Base-by-base conservation (phyloP, 2,113 vertebrate species). In the Misgurnus anguillicaudatus region DNA sequence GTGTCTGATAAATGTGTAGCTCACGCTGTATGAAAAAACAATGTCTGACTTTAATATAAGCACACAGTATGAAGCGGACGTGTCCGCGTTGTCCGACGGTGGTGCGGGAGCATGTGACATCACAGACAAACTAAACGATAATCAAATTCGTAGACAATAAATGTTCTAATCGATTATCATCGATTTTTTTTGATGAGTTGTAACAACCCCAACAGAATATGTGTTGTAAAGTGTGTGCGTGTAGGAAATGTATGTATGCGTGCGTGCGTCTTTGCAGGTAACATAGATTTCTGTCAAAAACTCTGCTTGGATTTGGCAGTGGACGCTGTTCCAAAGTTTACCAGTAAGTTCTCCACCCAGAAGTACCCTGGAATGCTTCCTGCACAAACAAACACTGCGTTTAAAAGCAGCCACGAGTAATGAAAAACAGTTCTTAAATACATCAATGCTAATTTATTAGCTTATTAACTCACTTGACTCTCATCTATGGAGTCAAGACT, bases 341-440 rank as follows among this genome's bases (percentile, higher is more conserved):
- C 55, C 58, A 6, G 39, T 19, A 65, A 7, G 41, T 63, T 61
- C 47, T 45, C 39, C 61, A 42, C 64, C 53, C 60, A 65, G 57
- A 41, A 38, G 60, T 64, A 48, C 9, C 62, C 73, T 74, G 80
- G 69, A 65, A 41, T n/a, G 38, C 38, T 79, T 39, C 68, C 45
- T 65, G 79, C 38, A 71, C 57, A 78, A 70, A 80, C 74, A 84
- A 75, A 80, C 63, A 48, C 69, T 62, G 58, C 31, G 64, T 66
- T 81, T 64, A 24, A 31, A 57, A 9, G 9, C 16, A 67, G 24
- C 75, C 57, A 45, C n/a, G 72, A 17, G 19, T 77, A 51, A 71
- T 68, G 6, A 66, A 69, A 45, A 74, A 58, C 38, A 39, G 31
- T 21, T 72, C 55, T 21, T 24, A 58, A 57, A 36, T 36, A 14